Conservation (phyloP, 2,888 invertebrate species). For the Erpobdella octoculata region DNA sequence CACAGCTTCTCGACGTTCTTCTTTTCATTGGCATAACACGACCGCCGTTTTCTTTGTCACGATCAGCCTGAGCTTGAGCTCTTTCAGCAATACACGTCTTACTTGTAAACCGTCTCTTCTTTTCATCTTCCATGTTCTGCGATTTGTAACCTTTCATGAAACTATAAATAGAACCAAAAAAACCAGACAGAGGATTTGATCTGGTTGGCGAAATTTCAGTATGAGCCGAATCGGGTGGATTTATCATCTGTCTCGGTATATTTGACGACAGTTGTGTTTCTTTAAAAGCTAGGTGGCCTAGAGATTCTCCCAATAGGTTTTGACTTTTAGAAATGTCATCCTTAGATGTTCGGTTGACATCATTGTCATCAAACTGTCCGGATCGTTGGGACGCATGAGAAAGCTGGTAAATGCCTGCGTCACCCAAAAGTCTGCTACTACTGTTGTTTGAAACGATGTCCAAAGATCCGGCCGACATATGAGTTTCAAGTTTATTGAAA, state of each 20-base stretch:
- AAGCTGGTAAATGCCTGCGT: too few relatives aligned
- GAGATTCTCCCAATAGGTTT: not conserved
- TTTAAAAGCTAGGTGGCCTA: not conserved
- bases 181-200: not conserved
- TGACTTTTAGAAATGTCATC: not conserved
- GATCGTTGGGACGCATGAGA: too few relatives aligned
- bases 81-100: not conserved
- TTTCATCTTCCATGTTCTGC: not conserved
- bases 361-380: too few relatives aligned
- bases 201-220: not conserved
- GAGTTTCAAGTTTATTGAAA: not conserved
- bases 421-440: not conserved
- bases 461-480: not conserved
- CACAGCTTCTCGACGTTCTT: conserved; percentile 4
- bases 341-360: too few relatives aligned
- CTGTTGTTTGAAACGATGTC: not conserved
- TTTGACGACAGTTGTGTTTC: not conserved
- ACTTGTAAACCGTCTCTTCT: not conserved
- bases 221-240: too few relatives aligned
- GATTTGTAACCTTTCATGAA: not conserved
- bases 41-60: not conserved
- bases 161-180: not conserved
- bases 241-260: not conserved
- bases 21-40: not conserved
- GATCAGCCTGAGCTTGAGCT: not conserved